These are phyloP conservation scores for Dreissena polymorpha DNA, from an alignment of 1,140 invertebrate species.

Conservation along the genomic window DNA sequence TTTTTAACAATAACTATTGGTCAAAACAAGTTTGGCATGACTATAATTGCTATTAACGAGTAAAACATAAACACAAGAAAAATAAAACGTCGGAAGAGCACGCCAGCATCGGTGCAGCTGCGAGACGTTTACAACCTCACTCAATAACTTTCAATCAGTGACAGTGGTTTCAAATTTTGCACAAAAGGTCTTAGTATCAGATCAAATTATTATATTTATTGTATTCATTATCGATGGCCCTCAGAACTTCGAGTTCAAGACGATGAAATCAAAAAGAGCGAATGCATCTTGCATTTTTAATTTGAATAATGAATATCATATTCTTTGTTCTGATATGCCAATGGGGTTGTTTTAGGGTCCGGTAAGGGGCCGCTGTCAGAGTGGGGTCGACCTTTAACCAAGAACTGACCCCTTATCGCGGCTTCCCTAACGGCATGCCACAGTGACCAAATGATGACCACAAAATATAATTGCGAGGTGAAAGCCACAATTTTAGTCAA, in stretches of 20 bases:
- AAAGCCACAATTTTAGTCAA: conserved; percentile 52
- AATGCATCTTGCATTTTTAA: conserved; percentile 57
- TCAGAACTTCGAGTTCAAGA: conserved; percentile 49
- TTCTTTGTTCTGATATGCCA: conserved; percentile 54
- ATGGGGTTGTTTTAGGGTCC: conserved; percentile 47
- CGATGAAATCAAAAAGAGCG: conserved; percentile 50
- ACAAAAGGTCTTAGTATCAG: conserved; percentile 53
- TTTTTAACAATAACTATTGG: conserved; percentile 33
- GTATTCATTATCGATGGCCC: conserved; percentile 48
- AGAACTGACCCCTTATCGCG: conserved; percentile 51
- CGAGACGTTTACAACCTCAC: conserved; percentile 34
- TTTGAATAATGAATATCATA: conserved; percentile 59
- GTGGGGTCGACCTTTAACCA: conserved; percentile 54
- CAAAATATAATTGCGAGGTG: conserved; percentile 53
- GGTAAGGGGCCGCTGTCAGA: conserved; percentile 47
- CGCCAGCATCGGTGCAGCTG: conserved; percentile 37
- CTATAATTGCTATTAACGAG: conserved; percentile 46
- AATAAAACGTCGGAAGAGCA: conserved; percentile 22
- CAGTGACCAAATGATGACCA: conserved; percentile 45
- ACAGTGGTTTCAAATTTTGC: conserved; percentile 46
- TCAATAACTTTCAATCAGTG: conserved; percentile 55
- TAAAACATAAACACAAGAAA: conserved; percentile 19
- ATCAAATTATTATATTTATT: conserved; percentile 58
- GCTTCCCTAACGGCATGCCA: conserved; percentile 52
- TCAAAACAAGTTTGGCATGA: conserved; percentile 14